Conservation (phyloP, 92 coral and sea anemone species). For the Muricea muricata region DNA sequence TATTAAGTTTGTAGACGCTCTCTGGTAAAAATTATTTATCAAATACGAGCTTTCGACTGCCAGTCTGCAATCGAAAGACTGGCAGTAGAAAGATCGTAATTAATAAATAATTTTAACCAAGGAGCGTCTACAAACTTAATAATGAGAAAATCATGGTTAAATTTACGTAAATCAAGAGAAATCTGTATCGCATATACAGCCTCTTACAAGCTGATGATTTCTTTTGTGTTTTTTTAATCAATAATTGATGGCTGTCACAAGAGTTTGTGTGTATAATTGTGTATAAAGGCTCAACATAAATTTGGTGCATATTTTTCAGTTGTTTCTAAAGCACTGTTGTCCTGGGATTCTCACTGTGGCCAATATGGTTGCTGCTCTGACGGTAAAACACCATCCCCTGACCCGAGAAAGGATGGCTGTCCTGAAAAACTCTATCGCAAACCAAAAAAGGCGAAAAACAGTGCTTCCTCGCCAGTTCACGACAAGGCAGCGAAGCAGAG, state of each 20-base stretch:
- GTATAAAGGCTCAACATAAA: background rate
- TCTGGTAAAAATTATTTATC: background rate
- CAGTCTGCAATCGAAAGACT: no score
- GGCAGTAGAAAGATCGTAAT: no score
- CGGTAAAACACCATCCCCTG: constrained; percentile 76
- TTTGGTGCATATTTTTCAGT: background rate
- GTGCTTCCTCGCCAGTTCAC: background rate
- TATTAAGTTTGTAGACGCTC: no score
- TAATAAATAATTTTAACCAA: no score
- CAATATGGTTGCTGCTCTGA: constrained; percentile 91
- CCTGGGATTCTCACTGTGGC: constrained; percentile 29
- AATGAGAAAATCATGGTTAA: no score
- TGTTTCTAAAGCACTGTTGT: constrained; percentile 2
- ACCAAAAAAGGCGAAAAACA: background rate
- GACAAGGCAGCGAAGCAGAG: no score
- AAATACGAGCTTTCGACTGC: background rate
- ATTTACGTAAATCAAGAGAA: no score
- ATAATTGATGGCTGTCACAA: no score
- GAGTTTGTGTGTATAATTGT: no score
- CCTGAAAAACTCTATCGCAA: constrained; percentile 1
- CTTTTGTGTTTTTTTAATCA: no score
- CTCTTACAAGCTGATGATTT: no score
- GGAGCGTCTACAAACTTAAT: background rate
- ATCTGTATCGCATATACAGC: no score
- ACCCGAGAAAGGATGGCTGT: constrained; percentile 88